Percentiles rank a stretch among this genome's conserved stretches.
These are phyloP conservation scores for Drosophila suzukii DNA, from an alignment of 1,140 invertebrate genomes.

Conservation along the genomic window DNA sequence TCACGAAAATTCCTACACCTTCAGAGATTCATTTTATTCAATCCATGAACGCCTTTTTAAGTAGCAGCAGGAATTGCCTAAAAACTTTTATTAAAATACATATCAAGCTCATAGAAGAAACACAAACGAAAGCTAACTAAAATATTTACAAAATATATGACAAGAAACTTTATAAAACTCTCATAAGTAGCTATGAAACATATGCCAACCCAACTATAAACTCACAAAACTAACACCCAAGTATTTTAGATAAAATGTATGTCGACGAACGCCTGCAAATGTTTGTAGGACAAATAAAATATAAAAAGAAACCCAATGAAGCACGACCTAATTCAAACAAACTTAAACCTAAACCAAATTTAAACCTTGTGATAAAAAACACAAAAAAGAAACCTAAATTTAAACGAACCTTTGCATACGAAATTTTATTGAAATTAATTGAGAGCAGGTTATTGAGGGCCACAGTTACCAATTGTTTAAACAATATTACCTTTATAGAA, in stretches of 20 bases:
- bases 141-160: conserved; percentile 50
- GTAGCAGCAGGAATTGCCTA: conserved; percentile 75
- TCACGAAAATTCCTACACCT: background rate
- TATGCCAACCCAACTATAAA: conserved; percentile 61
- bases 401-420: conserved; percentile 50
- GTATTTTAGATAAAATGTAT: conserved; percentile 80
- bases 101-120: conserved; percentile 68
- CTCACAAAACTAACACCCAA: conserved; percentile 54
- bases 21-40: conserved; percentile 12
- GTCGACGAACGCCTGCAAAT: conserved; percentile 40
- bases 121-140: conserved; percentile 37
- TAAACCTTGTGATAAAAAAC: conserved; percentile 76
- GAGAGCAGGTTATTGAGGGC: conserved; percentile 77
- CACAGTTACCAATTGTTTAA: conserved; percentile 72
- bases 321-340: conserved; percentile 51
- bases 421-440: conserved; percentile 67
- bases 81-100: conserved; percentile 74
- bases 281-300: conserved; percentile 43
- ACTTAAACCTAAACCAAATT: conserved; percentile 60
- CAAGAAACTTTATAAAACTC: conserved; percentile 41
- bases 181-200: conserved; percentile 47
- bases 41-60: conserved; percentile 30
- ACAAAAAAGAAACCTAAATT: conserved; percentile 31
- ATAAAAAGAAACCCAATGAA: conserved; percentile 33
- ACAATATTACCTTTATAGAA: conserved; percentile 51